Conservation (phyloP, 2,888 invertebrate species). For the Theodoxus fluviatilis region DNA sequence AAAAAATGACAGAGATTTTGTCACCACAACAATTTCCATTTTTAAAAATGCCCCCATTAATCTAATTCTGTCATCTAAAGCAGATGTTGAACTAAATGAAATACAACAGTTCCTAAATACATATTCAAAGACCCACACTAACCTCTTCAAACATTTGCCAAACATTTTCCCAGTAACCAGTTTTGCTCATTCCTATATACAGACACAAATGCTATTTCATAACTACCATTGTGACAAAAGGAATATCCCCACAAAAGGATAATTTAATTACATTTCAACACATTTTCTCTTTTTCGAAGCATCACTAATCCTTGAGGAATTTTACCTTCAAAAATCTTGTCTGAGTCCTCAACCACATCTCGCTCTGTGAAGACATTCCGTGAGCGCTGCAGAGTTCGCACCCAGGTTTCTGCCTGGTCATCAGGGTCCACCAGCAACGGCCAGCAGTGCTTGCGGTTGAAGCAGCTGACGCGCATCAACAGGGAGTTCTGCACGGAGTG, state of each 20-base stretch:
- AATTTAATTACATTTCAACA: not conserved
- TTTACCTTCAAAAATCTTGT: constrained; percentile 39
- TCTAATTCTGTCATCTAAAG: no score
- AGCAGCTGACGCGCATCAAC: constrained; percentile 53
- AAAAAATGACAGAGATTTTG: no score
- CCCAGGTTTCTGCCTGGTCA: constrained; percentile 61
- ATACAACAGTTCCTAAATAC: no score
- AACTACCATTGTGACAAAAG: no score
- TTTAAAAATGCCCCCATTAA: no score
- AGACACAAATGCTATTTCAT: no score
- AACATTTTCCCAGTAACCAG: not conserved
- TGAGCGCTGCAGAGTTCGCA: constrained; percentile 52
- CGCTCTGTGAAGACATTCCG: constrained; percentile 48
- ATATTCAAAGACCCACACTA: no score
- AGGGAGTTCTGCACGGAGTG: constrained; percentile 62
- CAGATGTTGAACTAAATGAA: no score
- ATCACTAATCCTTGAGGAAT: not conserved
- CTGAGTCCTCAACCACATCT: constrained; percentile 41
- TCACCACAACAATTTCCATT: no score
- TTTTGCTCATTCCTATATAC: no score
- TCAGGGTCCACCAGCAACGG: constrained; percentile 63
- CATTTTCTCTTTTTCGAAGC: no score
- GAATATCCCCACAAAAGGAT: not conserved
- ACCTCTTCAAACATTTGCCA: not conserved
- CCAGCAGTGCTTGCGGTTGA: constrained; percentile 59